Conservation (phyloP, 2,797 vertebrate genomes). For the Luscinia megarhynchos region DNA sequence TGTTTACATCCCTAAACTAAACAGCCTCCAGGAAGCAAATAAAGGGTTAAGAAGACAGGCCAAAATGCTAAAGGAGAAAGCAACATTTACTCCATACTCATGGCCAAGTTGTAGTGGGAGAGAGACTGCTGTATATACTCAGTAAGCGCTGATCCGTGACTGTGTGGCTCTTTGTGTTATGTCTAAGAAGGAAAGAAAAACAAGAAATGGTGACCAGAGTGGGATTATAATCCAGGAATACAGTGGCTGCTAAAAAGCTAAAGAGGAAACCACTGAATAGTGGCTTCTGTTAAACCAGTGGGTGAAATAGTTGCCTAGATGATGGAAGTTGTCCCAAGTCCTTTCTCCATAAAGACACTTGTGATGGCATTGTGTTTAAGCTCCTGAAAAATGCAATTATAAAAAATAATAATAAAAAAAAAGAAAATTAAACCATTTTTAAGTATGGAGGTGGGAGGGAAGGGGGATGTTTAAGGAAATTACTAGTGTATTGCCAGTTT, state of each 20-base stretch:
- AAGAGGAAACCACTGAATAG: conserved; percentile 33
- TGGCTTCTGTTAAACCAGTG: conserved; percentile 14
- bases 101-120: conserved; percentile 27
- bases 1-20: neutral
- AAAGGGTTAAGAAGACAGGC: conserved; percentile 14
- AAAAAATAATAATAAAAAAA: neutral
- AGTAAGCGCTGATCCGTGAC: neutral
- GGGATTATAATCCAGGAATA: conserved; percentile 55
- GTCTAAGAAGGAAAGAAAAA: conserved; percentile 46
- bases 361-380: neutral
- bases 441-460: neutral
- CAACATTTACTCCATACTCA: neutral
- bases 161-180: neutral
- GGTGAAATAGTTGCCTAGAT: neutral
- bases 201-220: conserved; percentile 26
- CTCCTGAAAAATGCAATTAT: neutral
- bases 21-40: conserved; percentile 7
- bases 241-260: neutral
- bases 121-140: conserved; percentile 29
- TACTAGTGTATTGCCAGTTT: conserved; percentile 50
- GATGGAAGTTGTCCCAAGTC: neutral
- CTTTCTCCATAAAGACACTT: neutral
- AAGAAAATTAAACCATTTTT: conserved; percentile 14
- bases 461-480: conserved; percentile 12
- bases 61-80: neutral